Base-by-base conservation (phyloP, 2,888 invertebrate genomes). In the Dasypogon diadema region DNA sequence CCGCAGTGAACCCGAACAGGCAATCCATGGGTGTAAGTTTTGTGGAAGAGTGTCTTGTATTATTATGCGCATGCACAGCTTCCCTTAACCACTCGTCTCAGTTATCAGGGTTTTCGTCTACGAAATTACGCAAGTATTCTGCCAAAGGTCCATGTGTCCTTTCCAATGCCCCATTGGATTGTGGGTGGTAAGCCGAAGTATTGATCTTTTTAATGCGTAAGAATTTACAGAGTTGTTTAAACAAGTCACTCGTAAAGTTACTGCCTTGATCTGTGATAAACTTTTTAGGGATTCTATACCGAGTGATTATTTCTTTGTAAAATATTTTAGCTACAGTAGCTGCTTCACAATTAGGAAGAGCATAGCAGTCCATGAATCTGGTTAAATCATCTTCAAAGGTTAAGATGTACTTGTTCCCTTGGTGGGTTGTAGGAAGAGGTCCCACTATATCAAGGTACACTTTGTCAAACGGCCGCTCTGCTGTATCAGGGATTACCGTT, bases 131-230 rank as follows among this genome's bases (percentile, higher is more conserved):
- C 6, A 75, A 22, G n/a, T 68, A 68, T 1, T 55, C 60, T 4
- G 4, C 18, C 1, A 75, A 22, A 12, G 56, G 48, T 42, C 60
- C 5, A 16, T 75, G 68, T 0, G 46, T 12, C 1, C 68, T 26
- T 2, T 75, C 68, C 5, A 75, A 34, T 0, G 68, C 26, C 4
- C 68, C 68, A n/a, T 48, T 63, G 1, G 26, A 26, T 34, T 75
- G 63, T 4, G 60, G 75, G 42, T 74, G 73, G n/a, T 75, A 75
- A 0, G 75, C 55, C n/a, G n/a, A n/a, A n/a, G n/a, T n/a, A n/a
- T n/a, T n/a, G n/a, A n/a, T n/a, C n/a, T n/a, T n/a, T n/a, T n/a
- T n/a, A n/a, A n/a, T n/a, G n/a, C n/a, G n/a, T n/a, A n/a, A n/a
- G n/a, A n/a, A n/a, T n/a, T n/a, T n/a, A n/a, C n/a, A n/a, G n/a